A percentile compares a stretch with the other conserved stretches of the same genome.
Evolutionary conservation across 2,797 vertebrate species (phyloP).

Genomic region (Strix occidentalis): DNA sequence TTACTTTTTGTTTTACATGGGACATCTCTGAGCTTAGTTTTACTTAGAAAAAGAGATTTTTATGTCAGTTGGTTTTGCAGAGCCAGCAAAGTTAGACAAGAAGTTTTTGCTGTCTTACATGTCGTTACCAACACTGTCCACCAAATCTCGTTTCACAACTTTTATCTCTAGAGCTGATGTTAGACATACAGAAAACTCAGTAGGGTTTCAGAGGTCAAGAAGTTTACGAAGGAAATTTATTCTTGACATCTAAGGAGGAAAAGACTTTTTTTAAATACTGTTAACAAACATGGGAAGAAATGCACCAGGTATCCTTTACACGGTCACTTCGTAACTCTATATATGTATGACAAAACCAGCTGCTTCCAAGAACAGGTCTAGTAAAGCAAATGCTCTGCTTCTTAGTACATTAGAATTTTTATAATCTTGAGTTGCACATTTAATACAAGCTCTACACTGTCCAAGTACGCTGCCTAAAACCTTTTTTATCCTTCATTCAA

Average conservation of each 20-base stretch:
- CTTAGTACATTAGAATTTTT: neutral
- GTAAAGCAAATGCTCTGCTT: neutral
- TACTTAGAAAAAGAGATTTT: neutral
- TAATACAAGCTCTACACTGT: neutral
- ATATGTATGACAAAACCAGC: neutral
- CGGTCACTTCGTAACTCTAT: neutral
- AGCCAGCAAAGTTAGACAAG: neutral
- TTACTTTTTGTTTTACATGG: neutral
- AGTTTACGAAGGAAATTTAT: neutral
- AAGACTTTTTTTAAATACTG: neutral
- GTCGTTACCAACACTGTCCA: neutral
- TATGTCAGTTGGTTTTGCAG: neutral
- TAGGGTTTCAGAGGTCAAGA: neutral
- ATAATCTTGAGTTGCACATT: neutral
- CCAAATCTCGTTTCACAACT: neutral
- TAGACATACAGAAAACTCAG: neutral
- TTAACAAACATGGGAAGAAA: neutral
- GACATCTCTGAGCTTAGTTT: neutral
- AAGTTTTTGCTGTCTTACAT: neutral
- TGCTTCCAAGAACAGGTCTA: conserved; percentile 8
- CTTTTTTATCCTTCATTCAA: neutral
- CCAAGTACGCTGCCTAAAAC: neutral
- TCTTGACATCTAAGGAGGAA: neutral
- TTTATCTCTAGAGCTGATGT: neutral
- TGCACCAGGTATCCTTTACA: neutral